phyloP scores from a whole-genome alignment of 1,140 invertebrate species.

The Anoplophora glabripennis region DNA sequence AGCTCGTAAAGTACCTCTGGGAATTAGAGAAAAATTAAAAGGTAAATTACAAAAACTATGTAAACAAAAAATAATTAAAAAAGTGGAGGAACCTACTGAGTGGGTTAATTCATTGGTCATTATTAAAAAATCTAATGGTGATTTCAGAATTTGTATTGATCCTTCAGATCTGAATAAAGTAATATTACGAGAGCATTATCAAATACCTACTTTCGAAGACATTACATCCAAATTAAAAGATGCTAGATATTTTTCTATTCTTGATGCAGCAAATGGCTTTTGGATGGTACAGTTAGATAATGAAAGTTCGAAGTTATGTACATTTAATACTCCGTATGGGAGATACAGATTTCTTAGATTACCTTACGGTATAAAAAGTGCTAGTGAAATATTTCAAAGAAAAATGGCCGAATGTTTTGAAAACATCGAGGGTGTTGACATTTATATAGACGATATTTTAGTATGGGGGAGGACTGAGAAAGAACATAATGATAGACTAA shows the following conservation, averaged over 20 bases:
- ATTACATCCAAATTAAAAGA: conserved; percentile 19
- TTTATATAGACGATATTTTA: not conserved
- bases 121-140: conserved; percentile 21
- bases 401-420: not conserved
- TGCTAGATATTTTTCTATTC: conserved; percentile 26
- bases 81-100: conserved; percentile 20
- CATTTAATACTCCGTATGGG: conserved; percentile 39
- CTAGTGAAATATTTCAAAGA: not conserved
- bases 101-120: conserved; percentile 29
- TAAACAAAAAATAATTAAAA: conserved; percentile 23
- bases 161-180: conserved; percentile 26
- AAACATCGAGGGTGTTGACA: not conserved
- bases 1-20: conserved; percentile 1
- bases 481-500: too few species aligned
- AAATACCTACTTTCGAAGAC: conserved; percentile 22
- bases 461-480: conserved; percentile 16
- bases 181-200: conserved; percentile 21
- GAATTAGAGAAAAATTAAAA: conserved; percentile 10
- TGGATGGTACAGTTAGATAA: conserved; percentile 29
- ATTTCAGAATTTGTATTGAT: conserved; percentile 30
- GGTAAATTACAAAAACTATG: conserved; percentile 6
- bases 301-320: conserved; percentile 30
- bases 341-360: conserved; percentile 29
- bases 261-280: conserved; percentile 36
- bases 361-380: not conserved